Evolutionary conservation across 2,797 vertebrate species (phyloP).

Genomic region (Rhadinocentrus ornatus): DNA sequence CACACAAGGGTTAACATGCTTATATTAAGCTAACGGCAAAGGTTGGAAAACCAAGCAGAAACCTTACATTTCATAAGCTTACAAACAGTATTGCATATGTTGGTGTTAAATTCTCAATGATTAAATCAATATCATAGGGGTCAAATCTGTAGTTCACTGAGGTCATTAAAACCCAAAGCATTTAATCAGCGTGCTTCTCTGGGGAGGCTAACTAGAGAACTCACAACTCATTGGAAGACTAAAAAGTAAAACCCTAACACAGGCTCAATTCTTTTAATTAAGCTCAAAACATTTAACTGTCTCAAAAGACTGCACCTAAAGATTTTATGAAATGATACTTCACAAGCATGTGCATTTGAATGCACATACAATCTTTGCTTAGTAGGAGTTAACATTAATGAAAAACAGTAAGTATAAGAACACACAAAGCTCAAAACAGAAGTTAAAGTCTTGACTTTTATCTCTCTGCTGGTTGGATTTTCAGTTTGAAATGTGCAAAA

Average conservation of each 20-base stretch:
- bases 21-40: conserved; percentile 36
- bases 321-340: neutral
- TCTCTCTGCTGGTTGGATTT: neutral
- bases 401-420: neutral
- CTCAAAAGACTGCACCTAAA: neutral
- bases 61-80: neutral
- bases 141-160: too few relatives aligned
- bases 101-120: too few relatives aligned
- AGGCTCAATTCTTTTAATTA: too few relatives aligned
- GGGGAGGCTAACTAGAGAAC: neutral
- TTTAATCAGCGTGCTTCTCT: neutral
- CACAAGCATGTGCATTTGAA: neutral
- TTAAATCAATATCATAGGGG: too few relatives aligned
- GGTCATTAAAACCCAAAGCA: neutral
- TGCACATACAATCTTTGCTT: neutral
- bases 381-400: neutral
- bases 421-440: neutral
- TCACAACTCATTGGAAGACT: too few relatives aligned
- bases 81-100: neutral
- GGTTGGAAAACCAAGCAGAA: conserved; percentile 6
- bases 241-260: too few relatives aligned
- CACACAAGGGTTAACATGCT: conserved; percentile 28
- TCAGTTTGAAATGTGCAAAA: neutral
- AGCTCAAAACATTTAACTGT: neutral
- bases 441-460: neutral